Evolutionary conservation across 2,888 invertebrate genomes (phyloP), one percentile per base, ranked within the genome.

Genomic region (Marasmarcha lunaedactyla): DNA sequence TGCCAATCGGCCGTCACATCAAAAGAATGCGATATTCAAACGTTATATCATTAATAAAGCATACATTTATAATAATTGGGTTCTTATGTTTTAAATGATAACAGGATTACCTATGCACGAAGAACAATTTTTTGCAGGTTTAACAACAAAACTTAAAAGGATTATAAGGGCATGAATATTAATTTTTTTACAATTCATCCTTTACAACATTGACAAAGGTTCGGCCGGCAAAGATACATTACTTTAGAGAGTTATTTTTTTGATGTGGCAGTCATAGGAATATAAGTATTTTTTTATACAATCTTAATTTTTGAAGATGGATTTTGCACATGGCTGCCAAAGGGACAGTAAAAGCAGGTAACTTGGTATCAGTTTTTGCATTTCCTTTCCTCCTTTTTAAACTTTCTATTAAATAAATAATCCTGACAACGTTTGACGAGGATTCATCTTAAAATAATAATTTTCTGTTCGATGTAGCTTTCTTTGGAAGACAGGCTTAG

Each of bases 341-440:
- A 72, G 76, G 79, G 78, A 76, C 79, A 73, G 70, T 72, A 63
- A 57, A 54, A 57, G 68, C 66, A 68, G 68, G 78, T 77, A 81
- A 67, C 65, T 66, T 68, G n/a, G 67, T 52, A 56, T 7, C 56
- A 57, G 76, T 83, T 81, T 83, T 83, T 83, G 79, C 79, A 83
- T 83, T 83, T 83, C 83, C 81, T 83, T 68, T 73, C 74, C 74
- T 52, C 57, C 73, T 83, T 83, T 83, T 83, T 83, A 74, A 81
- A 83, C 83, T 83, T 83, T 81, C 83, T 83, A 81, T 74, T 77
- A 81, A 81, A 81, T 81, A 79, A 81, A 83, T 79, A 81, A 77
- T 74, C 74, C 74, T 64, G 69, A 72, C 76, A 63, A 62, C 55
- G 68, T 59, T 66, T 79, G 81, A 79, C 81, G 73, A 61, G 73